Evolutionary conservation across 2,797 vertebrate species (phyloP), one percentile per base, ranked within the genome.

Genomic region (Huso huso): DNA sequence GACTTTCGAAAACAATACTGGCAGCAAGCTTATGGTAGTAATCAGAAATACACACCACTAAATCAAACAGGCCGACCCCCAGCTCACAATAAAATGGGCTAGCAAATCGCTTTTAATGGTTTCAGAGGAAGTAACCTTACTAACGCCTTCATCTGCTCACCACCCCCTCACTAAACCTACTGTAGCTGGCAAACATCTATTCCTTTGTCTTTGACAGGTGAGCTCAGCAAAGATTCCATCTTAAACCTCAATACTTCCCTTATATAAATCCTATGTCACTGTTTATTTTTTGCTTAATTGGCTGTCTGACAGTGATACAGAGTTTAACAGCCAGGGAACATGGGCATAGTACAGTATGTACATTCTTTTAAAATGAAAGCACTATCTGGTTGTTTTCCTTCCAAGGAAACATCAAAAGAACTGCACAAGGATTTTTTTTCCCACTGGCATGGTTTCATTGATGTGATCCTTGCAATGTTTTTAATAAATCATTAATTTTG

Each of bases 341-440:
- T 59, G n/a, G 37, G 64, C 23, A 13, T 13, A 61, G 3, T 65
- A 37, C 15, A 51, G 13, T 12, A 10, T 48, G 4, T 48, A 66
- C 49, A 66, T 52, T 11, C 10, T 6, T 72, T 75, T 75, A 67
- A 76, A 80, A 76, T 77, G 76, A 79, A 69, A 75, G 63, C 72
- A 67, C 23, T 12, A 15, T 23, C 51, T 52, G 13, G 10, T 6
- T 62, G 8, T 8, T 48, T 9, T 48, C n/a, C 37, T n/a, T 15
- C 15, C 59, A 53, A 8, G 53, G 23, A 37, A 49, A 48, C 62
- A 51, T 11, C 57, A 49, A 52, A 62, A 50, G 62, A 51, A 66
- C 51, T 70, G 52, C 66, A 52, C 53, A 58, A 48, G 5, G 57
- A 11, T 70, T 1, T 57, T n/a, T 52, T 53, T 65, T n/a, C 7